A percentile compares a stretch with the other conserved stretches of the same genome.
These are phyloP conservation scores for Manduca sexta DNA, from an alignment of 1,140 invertebrate genomes.

Conservation along the genomic window DNA sequence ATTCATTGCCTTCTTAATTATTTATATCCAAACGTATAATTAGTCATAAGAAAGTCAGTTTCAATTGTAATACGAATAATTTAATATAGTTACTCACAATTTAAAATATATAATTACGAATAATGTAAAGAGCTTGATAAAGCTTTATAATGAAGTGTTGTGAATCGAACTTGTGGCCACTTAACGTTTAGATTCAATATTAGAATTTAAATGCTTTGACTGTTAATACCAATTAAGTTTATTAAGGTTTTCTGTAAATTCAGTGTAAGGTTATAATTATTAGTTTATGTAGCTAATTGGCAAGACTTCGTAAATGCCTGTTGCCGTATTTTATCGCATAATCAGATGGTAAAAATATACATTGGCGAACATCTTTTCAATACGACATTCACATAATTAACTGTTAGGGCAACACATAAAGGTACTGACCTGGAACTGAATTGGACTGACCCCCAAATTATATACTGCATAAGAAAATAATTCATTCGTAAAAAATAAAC, in stretches of 20 bases:
- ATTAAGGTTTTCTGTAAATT: conserved; percentile 18
- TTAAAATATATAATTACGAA: conserved; percentile 27
- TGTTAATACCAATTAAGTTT: conserved; percentile 33
- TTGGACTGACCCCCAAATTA: no score
- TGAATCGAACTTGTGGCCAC: conserved; percentile 71
- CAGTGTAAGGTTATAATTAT: conserved; percentile 2
- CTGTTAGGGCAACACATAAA: no score
- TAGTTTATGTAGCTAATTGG: conserved; percentile 1
- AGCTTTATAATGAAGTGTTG: conserved; percentile 71
- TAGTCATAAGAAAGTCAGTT: conserved; percentile 18
- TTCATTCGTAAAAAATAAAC: no score
- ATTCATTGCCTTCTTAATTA: conserved; percentile 44
- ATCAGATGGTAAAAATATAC: no score
- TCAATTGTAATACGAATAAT: conserved; percentile 29
- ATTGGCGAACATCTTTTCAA: no score
- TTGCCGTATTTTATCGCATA: no score
- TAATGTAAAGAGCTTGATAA: conserved; percentile 69
- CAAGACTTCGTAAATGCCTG: neutral
- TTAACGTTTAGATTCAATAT: conserved; percentile 43
- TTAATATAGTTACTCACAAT: conserved; percentile 33
- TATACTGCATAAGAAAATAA: no score
- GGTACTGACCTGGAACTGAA: no score
- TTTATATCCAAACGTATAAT: conserved; percentile 26
- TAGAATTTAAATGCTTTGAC: conserved; percentile 36
- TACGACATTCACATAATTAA: no score